Evolutionary conservation across 2,888 invertebrate genomes (phyloP).

Genomic region (Parochlus steinenii): DNA sequence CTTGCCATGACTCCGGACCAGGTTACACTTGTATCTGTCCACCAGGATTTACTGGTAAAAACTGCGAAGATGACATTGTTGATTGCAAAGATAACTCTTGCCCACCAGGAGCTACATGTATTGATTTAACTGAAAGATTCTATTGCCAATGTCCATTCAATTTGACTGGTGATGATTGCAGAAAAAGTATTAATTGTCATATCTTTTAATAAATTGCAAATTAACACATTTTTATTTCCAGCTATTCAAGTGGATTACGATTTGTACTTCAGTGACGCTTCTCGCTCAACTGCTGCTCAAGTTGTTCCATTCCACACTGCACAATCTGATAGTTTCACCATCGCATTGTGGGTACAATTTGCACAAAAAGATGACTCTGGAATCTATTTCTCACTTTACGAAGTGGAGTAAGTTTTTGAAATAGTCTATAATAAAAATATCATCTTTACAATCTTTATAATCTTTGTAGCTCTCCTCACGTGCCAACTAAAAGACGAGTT

Average conservation of each 20-base stretch:
- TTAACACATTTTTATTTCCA: slow-evolving; percentile 30
- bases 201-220: slow-evolving; percentile 12
- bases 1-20: slow-evolving; percentile 70
- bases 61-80: slow-evolving; percentile 79
- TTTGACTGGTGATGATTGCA: slow-evolving; percentile 88
- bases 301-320: slow-evolving; percentile 78
- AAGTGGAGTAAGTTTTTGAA: slow-evolving; percentile 65
- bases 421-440: slow-evolving; percentile 12
- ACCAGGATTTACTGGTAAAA: slow-evolving; percentile 60
- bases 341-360: slow-evolving; percentile 95
- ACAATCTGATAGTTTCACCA: slow-evolving; percentile 60
- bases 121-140: slow-evolving; percentile 77
- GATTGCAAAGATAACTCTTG: slow-evolving; percentile 90
- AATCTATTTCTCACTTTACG: slow-evolving; percentile 84
- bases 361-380: slow-evolving; percentile 82
- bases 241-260: slow-evolving; percentile 98
- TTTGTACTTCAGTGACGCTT: slow-evolving; percentile 81
- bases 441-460: slow-evolving; percentile 17
- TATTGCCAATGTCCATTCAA: slow-evolving; percentile 96
- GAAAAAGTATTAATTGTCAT: slow-evolving; percentile 52
- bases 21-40: slow-evolving; percentile 78
- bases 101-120: slow-evolving; percentile 82
- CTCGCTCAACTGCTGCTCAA: slow-evolving; percentile 81
- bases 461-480: slow-evolving; percentile 60
- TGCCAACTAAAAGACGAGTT: slow-evolving; percentile 59